Percentiles rank a stretch among this genome's conserved stretches.
Evolutionary conservation across 64 coral and sea anemone genomes (phyloP).

Genomic region (Actinia equina): DNA sequence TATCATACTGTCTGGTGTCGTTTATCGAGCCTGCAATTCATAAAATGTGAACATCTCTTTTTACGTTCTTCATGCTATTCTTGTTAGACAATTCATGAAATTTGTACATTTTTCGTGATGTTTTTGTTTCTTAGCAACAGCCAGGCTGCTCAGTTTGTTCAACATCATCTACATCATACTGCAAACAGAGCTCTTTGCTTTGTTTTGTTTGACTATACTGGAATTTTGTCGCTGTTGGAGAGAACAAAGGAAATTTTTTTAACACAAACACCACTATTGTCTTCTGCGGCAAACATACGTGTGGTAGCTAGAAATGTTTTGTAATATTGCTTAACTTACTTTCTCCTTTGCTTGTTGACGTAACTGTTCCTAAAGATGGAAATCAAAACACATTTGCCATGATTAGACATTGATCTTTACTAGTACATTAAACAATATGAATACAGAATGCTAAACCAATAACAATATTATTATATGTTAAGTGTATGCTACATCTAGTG

Average conservation of each 20-base stretch:
- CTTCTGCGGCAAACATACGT: neutral
- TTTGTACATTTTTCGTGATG: too few relatives aligned
- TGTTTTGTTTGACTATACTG: conserved; percentile 36
- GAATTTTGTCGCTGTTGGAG: conserved; percentile 62
- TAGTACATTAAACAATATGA: neutral
- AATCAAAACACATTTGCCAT: neutral
- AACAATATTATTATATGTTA: too few relatives aligned
- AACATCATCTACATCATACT: conserved; percentile 45
- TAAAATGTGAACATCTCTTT: too few relatives aligned
- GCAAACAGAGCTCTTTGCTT: conserved; percentile 72
- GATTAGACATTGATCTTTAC: too few relatives aligned
- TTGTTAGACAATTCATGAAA: too few relatives aligned
- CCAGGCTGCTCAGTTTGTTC: neutral
- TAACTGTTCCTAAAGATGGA: conserved; percentile 69
- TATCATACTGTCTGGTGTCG: too few relatives aligned
- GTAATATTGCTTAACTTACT: conserved; percentile 16
- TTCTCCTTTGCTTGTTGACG: conserved; percentile 94
- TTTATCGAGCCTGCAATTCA: too few relatives aligned
- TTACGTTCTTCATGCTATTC: too few relatives aligned
- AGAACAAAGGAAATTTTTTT: neutral
- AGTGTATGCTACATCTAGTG: too few relatives aligned
- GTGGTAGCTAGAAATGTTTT: neutral
- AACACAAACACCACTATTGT: neutral
- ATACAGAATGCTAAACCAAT: neutral
- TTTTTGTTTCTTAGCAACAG: too few relatives aligned